Evolutionary conservation across 2,113 vertebrate genomes (phyloP).

Genomic region (Gnathonemus longibarbis): DNA sequence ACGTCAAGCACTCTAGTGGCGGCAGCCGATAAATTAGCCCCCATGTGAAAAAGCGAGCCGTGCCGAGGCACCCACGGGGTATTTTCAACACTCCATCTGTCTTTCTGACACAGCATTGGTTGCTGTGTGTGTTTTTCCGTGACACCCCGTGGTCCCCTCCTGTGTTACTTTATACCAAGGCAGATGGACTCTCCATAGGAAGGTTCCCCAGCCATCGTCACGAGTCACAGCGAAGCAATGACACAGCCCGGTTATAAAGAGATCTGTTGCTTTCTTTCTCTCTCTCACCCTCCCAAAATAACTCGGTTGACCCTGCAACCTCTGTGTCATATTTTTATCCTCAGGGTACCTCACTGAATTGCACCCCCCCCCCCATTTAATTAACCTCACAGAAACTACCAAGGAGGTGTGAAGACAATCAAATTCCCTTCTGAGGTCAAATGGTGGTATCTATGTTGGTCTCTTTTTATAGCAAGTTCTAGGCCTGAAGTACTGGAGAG

Average conservation of each 20-base stretch:
- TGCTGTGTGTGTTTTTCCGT: constrained; percentile 25
- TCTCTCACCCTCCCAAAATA: constrained; percentile 22
- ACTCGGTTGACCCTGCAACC: constrained; percentile 19
- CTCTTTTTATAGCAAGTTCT: not conserved
- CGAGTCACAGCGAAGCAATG: constrained; percentile 13
- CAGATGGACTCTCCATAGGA: constrained; percentile 18
- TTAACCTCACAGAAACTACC: not conserved
- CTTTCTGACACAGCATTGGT: constrained; percentile 19
- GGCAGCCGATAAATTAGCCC: constrained; percentile 4
- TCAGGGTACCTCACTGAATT: not conserved
- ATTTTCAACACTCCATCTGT: constrained; percentile 25
- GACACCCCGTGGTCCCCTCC: constrained; percentile 29
- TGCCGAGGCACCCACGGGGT: constrained; percentile 1
- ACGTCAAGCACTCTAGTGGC: not conserved
- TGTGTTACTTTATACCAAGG: constrained; percentile 33
- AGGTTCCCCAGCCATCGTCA: constrained; percentile 3
- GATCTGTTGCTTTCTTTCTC: constrained; percentile 14
- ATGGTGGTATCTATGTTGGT: not conserved
- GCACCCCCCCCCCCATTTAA: not conserved
- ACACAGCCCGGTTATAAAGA: constrained; percentile 14
- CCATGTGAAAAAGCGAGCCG: not conserved
- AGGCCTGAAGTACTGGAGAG: constrained; percentile 20
- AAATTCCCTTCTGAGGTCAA: constrained; percentile 4
- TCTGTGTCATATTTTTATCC: not conserved
- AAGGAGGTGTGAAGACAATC: not conserved